Evolutionary conservation across 53 echinoderm and acorn worm species (phyloP).

Genomic region (Apostichopus leukothele): DNA sequence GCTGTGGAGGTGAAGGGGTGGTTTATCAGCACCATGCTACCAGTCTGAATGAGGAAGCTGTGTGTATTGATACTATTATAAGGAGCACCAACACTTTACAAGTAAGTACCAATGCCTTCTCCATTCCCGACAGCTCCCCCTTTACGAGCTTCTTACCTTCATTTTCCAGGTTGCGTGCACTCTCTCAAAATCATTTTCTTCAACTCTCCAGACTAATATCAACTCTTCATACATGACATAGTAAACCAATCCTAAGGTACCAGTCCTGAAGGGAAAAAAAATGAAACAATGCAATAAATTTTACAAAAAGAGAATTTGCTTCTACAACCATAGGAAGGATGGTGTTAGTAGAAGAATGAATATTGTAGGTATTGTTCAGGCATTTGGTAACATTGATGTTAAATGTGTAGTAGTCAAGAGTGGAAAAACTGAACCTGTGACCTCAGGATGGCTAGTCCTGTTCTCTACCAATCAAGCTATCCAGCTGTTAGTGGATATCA

Average conservation of each 20-base stretch:
- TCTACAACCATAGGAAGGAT: no score
- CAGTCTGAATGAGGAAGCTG: constrained; percentile 68
- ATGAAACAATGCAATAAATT: no score
- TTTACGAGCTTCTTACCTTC: background rate
- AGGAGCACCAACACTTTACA: constrained; percentile 69
- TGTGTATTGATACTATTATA: constrained; percentile 66
- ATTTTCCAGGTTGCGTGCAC: background rate
- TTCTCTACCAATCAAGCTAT: no score
- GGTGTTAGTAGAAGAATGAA: no score
- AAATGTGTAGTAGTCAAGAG: background rate
- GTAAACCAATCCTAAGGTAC: no score
- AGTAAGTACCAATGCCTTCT: constrained; percentile 32
- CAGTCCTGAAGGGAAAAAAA: no score
- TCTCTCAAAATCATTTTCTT: no score
- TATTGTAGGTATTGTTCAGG: no score
- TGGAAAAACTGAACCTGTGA: background rate
- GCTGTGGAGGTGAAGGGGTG: constrained; percentile 92
- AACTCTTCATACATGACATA: no score
- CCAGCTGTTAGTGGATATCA: no score
- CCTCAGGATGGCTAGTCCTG: background rate
- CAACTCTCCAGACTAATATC: no score
- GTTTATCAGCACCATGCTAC: constrained; percentile 78
- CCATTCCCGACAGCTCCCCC: background rate
- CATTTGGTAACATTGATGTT: background rate
- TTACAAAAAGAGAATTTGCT: no score